Percentiles rank a stretch among this genome's conserved stretches.
These are phyloP conservation scores for Petromus typicus DNA, from an alignment of 2,113 vertebrate species.

Conservation along the genomic window DNA sequence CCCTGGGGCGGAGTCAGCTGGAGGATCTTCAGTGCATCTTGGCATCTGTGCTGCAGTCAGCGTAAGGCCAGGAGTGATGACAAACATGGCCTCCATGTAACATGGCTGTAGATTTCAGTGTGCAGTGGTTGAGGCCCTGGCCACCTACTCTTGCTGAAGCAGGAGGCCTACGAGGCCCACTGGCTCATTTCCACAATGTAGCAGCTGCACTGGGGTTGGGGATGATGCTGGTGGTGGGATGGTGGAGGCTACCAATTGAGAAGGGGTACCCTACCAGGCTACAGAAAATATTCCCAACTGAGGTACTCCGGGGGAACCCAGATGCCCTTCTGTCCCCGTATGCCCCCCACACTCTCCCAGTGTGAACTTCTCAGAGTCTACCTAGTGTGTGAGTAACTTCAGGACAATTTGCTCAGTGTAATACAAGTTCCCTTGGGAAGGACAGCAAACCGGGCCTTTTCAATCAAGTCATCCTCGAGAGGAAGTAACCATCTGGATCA, in stretches of 20 bases:
- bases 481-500: background rate
- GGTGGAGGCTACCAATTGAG: background rate
- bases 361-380: background rate
- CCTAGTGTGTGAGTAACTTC: background rate
- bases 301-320: background rate
- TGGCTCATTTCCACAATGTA: background rate
- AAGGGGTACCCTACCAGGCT: background rate
- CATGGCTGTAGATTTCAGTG: background rate
- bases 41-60: background rate
- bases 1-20: background rate
- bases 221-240: no score
- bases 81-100: background rate
- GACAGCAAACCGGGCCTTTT: background rate
- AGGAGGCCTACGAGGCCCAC: background rate
- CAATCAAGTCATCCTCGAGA: background rate
- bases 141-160: background rate
- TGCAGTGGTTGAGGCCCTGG: background rate
- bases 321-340: background rate
- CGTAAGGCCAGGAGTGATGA: background rate
- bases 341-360: background rate
- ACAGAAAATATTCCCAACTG: background rate
- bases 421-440: background rate
- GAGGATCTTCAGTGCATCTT: background rate
- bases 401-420: background rate
- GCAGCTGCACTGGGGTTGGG: background rate